phyloP scores from a whole-genome alignment of 2,888 invertebrate genomes.

The Drosophila meridionalis region DNA sequence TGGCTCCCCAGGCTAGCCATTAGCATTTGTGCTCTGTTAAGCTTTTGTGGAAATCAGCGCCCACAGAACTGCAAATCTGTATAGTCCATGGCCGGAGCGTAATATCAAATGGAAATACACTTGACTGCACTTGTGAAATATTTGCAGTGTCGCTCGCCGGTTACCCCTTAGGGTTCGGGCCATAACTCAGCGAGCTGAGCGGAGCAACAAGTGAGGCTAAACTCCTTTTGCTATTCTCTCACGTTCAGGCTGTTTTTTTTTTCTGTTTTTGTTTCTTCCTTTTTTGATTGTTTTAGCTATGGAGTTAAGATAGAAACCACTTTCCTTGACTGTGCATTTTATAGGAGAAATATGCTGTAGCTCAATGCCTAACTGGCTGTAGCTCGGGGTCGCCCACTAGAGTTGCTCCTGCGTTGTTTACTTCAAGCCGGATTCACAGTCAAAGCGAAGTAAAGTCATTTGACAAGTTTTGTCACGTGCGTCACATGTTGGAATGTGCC shows the following conservation, averaged over 20 bases:
- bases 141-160: constrained; percentile 51
- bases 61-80: constrained; percentile 40
- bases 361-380: constrained; percentile 4
- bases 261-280: not conserved
- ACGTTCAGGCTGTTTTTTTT: not conserved
- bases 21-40: constrained; percentile 45
- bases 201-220: constrained; percentile 49
- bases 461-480: constrained; percentile 81
- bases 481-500: constrained; percentile 74
- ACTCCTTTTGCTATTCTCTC: not conserved
- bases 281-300: constrained; percentile 49
- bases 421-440: constrained; percentile 59
- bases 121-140: constrained; percentile 59
- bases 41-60: constrained; percentile 43
- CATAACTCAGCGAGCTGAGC: constrained; percentile 43
- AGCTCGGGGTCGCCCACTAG: not conserved
- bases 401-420: constrained; percentile 47
- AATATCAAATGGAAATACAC: constrained; percentile 58
- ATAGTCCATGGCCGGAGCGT: constrained; percentile 39
- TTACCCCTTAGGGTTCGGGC: constrained; percentile 31
- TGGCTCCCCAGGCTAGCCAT: constrained; percentile 47
- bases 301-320: constrained; percentile 39
- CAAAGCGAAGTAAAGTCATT: constrained; percentile 74
- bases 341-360: constrained; percentile 53
- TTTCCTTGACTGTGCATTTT: constrained; percentile 60